Evolutionary conservation across 2,888 invertebrate species (phyloP), one percentile per base, ranked within the genome.

Genomic region (Epirrita christyi): DNA sequence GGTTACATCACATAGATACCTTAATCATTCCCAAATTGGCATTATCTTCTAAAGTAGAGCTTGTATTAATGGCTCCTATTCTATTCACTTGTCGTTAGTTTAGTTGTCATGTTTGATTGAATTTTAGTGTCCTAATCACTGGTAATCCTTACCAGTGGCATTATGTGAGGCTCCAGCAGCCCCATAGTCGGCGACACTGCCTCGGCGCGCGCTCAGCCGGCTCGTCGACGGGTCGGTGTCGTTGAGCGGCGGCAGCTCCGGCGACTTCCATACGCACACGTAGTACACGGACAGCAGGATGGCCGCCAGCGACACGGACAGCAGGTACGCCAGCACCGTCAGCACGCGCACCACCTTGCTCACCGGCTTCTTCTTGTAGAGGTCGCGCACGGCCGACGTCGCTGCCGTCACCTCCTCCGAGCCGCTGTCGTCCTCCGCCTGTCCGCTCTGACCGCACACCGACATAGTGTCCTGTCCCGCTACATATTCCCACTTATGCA

Each of bases 301-400:
- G 6, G 96, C 97, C 5, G 96, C 96, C 85, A 96, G 93, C n/a
- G 97, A 97, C 44, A 97, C 97, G n/a, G 96, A 96, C 64, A 96
- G 91, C 67, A 97, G 94, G 84, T 97, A 97, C 9, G 96, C 96
- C 73, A 96, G 81, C 53, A 97, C 97, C 0, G 96, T 97, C 63
- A 97, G 91, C 51, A 97, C 93, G 41, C 97, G 85, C 60, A 93
- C 89, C 68, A 87, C 78, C 63, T 86, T 92, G 76, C 90, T 88
- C 41, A 80, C 83, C 11, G 82, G 79, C 73, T 92, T 92, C 75
- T 84, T 80, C 62, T 88, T 86, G 75, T 86, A 82, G 40, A 80
- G 76, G 50, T 90, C 88, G 40, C 85, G 83, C 51, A 77, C 72
- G 42, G 83, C 75, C 49, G 67, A 32, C 46, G 77, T 71, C 49